phyloP scores from a whole-genome alignment of 2,797 vertebrate species.

The Gallirallus australis region DNA sequence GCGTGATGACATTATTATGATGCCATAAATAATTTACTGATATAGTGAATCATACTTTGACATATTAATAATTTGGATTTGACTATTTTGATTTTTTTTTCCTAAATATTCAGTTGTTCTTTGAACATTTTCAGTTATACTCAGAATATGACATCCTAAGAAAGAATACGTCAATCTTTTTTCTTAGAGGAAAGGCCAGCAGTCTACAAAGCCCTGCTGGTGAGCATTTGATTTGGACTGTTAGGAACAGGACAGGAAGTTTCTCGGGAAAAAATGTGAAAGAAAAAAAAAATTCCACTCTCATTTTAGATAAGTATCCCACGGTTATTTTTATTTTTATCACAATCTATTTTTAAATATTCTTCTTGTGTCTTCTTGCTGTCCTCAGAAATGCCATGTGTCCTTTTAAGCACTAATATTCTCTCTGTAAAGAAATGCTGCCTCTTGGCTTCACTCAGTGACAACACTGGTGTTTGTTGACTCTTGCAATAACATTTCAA shows the following conservation, averaged over 20 bases:
- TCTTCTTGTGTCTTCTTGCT: conserved; percentile 19
- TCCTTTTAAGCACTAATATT: neutral
- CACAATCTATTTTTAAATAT: conserved; percentile 50
- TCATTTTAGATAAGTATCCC: conserved; percentile 45
- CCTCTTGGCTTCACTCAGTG: neutral
- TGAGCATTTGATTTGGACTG: neutral
- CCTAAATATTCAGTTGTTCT: neutral
- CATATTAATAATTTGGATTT: neutral
- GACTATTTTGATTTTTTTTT: neutral
- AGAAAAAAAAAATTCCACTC: neutral
- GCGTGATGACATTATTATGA: neutral
- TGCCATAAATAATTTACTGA: neutral
- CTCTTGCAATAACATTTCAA: neutral
- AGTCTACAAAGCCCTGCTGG: neutral
- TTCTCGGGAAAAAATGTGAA: neutral
- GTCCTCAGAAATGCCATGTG: conserved; percentile 37
- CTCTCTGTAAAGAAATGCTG: neutral
- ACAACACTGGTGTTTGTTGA: neutral
- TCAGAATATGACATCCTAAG: neutral
- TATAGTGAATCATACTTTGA: neutral
- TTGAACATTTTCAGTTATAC: neutral
- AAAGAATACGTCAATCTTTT: neutral
- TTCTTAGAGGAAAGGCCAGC: neutral
- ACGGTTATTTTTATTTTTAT: conserved; percentile 60
- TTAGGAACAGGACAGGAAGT: conserved; percentile 37